A percentile compares a stretch with the other conserved stretches of the same genome.
Conservation (phyloP, 2,888 invertebrate genomes). For the Cantharis lateralis region DNA sequence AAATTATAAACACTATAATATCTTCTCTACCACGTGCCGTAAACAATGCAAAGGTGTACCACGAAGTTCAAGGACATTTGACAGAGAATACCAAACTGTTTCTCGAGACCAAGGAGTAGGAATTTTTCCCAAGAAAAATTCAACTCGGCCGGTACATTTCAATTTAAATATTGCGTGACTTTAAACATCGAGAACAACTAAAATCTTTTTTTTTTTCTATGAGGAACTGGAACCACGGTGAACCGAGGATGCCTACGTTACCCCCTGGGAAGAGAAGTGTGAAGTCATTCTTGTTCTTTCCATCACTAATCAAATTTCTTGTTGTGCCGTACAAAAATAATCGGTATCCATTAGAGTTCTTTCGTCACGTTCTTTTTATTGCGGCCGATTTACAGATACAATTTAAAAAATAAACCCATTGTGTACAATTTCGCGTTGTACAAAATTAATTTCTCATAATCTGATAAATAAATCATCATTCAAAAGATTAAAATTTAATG, state of each 20-base stretch:
- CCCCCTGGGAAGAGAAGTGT: constrained; percentile 15
- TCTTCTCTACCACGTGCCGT: not conserved
- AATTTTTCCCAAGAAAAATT: not conserved
- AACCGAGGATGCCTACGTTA: constrained; percentile 8
- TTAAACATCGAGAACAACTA: not conserved
- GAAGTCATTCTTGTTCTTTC: constrained; percentile 17
- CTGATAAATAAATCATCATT: constrained; percentile 23
- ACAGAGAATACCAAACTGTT: not conserved
- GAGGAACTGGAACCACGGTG: not conserved
- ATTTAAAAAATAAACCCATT: constrained; percentile 10
- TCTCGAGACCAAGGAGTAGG: not conserved
- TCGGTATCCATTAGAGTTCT: constrained; percentile 12
- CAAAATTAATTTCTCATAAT: constrained; percentile 17
- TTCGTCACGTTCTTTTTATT: constrained; percentile 10
- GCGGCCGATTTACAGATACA: constrained; percentile 5
- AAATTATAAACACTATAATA: not conserved
- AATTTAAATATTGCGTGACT: not conserved
- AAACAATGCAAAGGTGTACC: not conserved
- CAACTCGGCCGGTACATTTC: not conserved
- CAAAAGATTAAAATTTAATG: constrained; percentile 25
- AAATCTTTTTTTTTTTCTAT: not conserved
- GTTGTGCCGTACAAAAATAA: constrained; percentile 17
- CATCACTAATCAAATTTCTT: constrained; percentile 26
- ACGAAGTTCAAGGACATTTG: not conserved
- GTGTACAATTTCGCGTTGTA: constrained; percentile 10